Evolutionary conservation across 2,113 vertebrate species (phyloP), one percentile per base, ranked within the genome.

Genomic region (Muntiacus reevesi): DNA sequence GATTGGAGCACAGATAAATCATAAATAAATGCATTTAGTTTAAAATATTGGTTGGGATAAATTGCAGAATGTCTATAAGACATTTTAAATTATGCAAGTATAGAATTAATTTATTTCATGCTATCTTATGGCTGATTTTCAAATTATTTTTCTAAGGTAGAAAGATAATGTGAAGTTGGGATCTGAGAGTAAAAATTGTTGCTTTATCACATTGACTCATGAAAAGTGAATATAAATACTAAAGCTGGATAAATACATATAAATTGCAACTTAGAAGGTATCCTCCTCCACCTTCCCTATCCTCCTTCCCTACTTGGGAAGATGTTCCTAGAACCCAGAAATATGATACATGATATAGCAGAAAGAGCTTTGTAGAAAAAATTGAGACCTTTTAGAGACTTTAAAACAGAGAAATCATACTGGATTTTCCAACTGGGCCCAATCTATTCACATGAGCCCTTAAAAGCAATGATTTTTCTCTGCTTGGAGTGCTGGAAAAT

Each of bases 201-300:
- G 23, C 14, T 7, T 88, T 28, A 50, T 45, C 57, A 23, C n/a
- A 84, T 6, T 92, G 12, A 2, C 23, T 67, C 52, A 81, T 17
- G 55, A 64, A 74, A 71, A 11, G 19, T 96, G 25, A 84, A 2
- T 87, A 21, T 57, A 52, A 71, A 87, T 36, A 45, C 4, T 88
- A 52, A 87, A 76, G 11, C 43, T 85, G 30, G 25, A 76, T 57
- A 94, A 91, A 89, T 25, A 0, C 2, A 40, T 92, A 57, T 45
- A 62, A 36, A 15, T 79, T 6, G 14, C 50, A 88, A 12, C 54
- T 1, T 95, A 85, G 13, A 1, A 57, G 28, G 33, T 19, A 14
- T 54, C 6, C 33, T 82, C 6, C 21, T 52, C 3, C 0, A 0
- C 19, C 16, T 59, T 17, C 6, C 12, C 3, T 11, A 3, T 40